Conservation (phyloP, 2,888 invertebrate species). For the Gerosis bhagava region DNA sequence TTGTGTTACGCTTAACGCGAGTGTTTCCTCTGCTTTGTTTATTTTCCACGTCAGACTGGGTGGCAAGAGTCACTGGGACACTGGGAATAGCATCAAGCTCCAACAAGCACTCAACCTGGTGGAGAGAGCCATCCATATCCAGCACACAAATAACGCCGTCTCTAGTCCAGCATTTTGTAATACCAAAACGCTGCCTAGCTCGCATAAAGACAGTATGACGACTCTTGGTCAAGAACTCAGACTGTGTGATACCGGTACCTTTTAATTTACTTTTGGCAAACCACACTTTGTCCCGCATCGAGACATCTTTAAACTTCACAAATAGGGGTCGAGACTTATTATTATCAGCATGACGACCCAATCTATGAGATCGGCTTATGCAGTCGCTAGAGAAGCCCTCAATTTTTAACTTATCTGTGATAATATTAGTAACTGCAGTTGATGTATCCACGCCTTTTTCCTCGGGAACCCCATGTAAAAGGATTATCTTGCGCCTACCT, state of each 20-base stretch:
- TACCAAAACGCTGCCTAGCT: neutral
- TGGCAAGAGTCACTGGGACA: neutral
- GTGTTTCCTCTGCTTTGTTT: too few species aligned
- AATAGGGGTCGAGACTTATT: constrained; percentile 1
- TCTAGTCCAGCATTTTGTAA: neutral
- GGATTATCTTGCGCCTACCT: neutral
- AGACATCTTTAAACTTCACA: neutral
- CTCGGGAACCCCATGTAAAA: constrained; percentile 5
- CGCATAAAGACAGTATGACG: neutral
- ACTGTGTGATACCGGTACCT: neutral
- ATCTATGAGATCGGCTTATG: neutral
- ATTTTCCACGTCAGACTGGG: too few species aligned
- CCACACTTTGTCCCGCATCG: neutral
- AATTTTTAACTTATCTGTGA: neutral
- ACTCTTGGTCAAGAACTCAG: neutral
- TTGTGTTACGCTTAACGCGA: too few species aligned
- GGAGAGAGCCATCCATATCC: neutral
- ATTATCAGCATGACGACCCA: neutral
- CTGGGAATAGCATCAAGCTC: neutral
- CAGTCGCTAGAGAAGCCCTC: neutral
- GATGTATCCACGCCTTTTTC: neutral
- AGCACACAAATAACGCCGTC: neutral
- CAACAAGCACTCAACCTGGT: neutral
- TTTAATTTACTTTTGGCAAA: neutral
- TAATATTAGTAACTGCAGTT: neutral